Percentiles rank a stretch among this genome's conserved stretches.
phyloP scores from a whole-genome alignment of 2,888 invertebrate genomes.

The Urechis unicinctus region DNA sequence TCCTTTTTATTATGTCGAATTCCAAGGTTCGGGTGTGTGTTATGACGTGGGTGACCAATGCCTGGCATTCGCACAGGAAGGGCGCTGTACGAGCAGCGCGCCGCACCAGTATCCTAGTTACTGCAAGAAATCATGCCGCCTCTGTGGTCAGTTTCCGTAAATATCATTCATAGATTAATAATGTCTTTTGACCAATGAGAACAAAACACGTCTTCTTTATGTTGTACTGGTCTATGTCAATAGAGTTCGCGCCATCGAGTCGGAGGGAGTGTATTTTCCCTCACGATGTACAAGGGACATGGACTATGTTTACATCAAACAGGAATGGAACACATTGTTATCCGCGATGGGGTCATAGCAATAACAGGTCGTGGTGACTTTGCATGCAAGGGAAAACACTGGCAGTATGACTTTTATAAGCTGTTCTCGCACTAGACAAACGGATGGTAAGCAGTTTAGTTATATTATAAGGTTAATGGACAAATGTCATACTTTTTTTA shows the following conservation, averaged over 20 bases:
- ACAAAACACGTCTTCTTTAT: not conserved
- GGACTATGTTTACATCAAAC: slow-evolving; percentile 8
- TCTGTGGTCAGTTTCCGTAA: slow-evolving; percentile 17
- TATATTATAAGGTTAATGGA: too few relatives aligned
- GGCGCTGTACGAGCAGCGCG: slow-evolving; percentile 12
- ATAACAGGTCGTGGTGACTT: slow-evolving; percentile 10
- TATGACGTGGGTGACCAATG: slow-evolving; percentile 17
- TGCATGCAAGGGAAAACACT: slow-evolving; percentile 22
- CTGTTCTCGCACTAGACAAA: slow-evolving; percentile 14
- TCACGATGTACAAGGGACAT: slow-evolving; percentile 6
- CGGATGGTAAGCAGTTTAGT: slow-evolving; percentile 16
- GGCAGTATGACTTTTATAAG: slow-evolving; percentile 18
- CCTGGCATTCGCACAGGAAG: slow-evolving; percentile 8
- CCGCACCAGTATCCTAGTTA: slow-evolving; percentile 17
- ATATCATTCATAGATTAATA: too few relatives aligned
- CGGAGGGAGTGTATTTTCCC: slow-evolving; percentile 5
- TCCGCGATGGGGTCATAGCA: slow-evolving; percentile 8
- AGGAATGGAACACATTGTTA: not conserved
- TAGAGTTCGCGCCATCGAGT: slow-evolving; percentile 8
- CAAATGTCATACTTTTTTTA: not conserved
- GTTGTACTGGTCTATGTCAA: not conserved
- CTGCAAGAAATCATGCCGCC: slow-evolving; percentile 18
- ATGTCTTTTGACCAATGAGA: too few relatives aligned
- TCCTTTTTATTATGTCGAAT: too few relatives aligned
- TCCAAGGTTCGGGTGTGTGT: slow-evolving; percentile 12